Base-by-base conservation (phyloP, 2,888 invertebrate species). In the Agonum fuliginosum region DNA sequence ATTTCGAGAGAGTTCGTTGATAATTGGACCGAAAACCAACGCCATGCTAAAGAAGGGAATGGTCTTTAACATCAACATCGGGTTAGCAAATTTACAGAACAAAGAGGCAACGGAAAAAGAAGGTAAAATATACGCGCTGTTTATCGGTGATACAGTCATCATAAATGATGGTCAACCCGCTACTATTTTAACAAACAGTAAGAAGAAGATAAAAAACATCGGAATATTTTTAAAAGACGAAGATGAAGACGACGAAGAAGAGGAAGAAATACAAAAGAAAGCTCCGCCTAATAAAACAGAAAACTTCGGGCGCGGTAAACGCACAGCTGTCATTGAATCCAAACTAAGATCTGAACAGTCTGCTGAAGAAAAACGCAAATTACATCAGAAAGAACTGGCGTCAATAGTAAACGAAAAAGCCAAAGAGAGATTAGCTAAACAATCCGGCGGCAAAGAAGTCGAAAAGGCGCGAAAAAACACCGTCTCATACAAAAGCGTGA, bases 31-130 rank as follows among this genome's bases (percentile, higher is more conserved):
- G 0, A 99, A 98, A 89, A 95, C 95, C 10, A 91, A 90, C 46
- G 91, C 93, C 0, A 86, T 91, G 1, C 93, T 94, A 0, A 94
- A 92, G 83, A 97, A 97, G 86, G 97, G 97, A 73, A 99, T 99
- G 98, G 93, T 97, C 0, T 99, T 98, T 84, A 98, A 98, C 86
- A 91, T 99, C 5, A 97, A 96, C 84, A 92, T 99, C 81, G 99
- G 99, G 10, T 90, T 99, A 72, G 91, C 95, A 1, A 95, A 94
- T 84, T 89, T 99, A 58, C 88, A 89, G 6, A 98, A 98, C 86
- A 91, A 92, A 80, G 94, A 94, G 19, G 92, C 95, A 0, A 89
- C 92, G 3, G 96, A 97, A 10, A 95, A 95, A 83, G 95, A 96
- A 87, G 94, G 94, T 37, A 97, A 97, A 89, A 91, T 89, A 0